Base-by-base conservation (phyloP, 2,797 vertebrate genomes). In the Thripadectes ignobilis region DNA sequence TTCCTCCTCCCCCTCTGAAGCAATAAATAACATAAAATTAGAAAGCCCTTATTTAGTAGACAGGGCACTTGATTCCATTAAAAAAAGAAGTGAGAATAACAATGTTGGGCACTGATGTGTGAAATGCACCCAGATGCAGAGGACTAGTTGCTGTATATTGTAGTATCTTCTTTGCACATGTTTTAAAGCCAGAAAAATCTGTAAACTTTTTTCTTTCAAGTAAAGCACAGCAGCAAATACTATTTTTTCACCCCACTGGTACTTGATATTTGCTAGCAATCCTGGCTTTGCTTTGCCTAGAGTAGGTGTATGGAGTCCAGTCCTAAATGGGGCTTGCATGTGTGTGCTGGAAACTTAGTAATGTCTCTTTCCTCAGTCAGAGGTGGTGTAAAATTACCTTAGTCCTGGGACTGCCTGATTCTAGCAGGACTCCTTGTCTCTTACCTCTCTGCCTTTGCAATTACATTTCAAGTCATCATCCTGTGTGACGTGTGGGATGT, bases 61-160 rank as follows among this genome's bases (percentile, higher is more conserved):
- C 92, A 88, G 88, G 83, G 85, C 93, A 94, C 92, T 97, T 97
- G 96, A 97, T 92, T 97, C 96, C 92, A 97, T 98, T 97, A 97
- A 98, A 98, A 97, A 98, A 98, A 98, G 98, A 98, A 98, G 98
- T 98, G 97, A 98, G 96, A 98, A 97, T 98, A 97, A 95, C 97
- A 93, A 55, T 88, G 92, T 79, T 95, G 93, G 91, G 96, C 96
- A 90, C 67, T 97, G 97, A 97, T 96, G 97, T 97, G 94, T 98
- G 95, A 98, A 97, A 96, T 96, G 91, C 93, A 92, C 69, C 97
- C 98, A 98, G 97, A 98, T 98, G 97, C 94, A 59, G 89, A 95
- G 73, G 57, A 96, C 85, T 30, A 10, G 62, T 89, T 94, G 93
- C 94, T 92, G 36, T 89, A 85, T 89, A 89, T 95, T 97, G 72